Evolutionary conservation across 2,797 vertebrate species (phyloP).

Genomic region (Clarias laeviceps): DNA sequence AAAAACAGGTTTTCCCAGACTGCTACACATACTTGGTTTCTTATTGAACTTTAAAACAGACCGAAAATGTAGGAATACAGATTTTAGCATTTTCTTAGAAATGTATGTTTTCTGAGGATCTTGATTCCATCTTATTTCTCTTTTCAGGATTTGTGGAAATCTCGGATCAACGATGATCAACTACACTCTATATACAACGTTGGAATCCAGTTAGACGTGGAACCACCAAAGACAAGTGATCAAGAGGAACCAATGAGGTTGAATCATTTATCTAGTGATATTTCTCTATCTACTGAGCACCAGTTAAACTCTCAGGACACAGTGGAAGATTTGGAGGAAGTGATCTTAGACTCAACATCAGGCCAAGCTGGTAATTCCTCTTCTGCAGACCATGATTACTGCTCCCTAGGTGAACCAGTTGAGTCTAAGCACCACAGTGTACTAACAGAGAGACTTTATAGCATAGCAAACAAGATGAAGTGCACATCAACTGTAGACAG

Average conservation of each 20-base stretch:
- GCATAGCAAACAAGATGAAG: conserved; percentile 62
- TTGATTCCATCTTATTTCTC: background rate
- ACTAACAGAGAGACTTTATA: conserved; percentile 63
- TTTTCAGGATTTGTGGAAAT: conserved; percentile 79
- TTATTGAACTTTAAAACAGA: background rate
- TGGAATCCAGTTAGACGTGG: conserved; percentile 59
- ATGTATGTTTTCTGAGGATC: background rate
- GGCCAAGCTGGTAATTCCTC: conserved; percentile 44
- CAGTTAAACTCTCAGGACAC: background rate
- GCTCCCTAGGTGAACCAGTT: conserved; percentile 53
- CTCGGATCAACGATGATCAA: conserved; percentile 70
- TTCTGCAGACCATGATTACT: conserved; percentile 78
- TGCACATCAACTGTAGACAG: conserved; percentile 25
- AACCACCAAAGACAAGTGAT: conserved; percentile 12
- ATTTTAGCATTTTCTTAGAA: background rate
- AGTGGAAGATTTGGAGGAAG: background rate
- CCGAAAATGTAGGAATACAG: background rate
- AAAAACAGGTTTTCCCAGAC: background rate
- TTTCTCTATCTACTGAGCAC: background rate
- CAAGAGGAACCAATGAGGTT: conserved; percentile 25
- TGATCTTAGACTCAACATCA: background rate
- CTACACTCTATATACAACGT: conserved; percentile 73
- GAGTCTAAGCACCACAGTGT: conserved; percentile 21
- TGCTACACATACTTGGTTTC: background rate
- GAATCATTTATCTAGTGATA: conserved; percentile 12